Evolutionary conservation across 2,888 invertebrate genomes (phyloP), one percentile per base, ranked within the genome.

Genomic region (Orthosia gracilis): DNA sequence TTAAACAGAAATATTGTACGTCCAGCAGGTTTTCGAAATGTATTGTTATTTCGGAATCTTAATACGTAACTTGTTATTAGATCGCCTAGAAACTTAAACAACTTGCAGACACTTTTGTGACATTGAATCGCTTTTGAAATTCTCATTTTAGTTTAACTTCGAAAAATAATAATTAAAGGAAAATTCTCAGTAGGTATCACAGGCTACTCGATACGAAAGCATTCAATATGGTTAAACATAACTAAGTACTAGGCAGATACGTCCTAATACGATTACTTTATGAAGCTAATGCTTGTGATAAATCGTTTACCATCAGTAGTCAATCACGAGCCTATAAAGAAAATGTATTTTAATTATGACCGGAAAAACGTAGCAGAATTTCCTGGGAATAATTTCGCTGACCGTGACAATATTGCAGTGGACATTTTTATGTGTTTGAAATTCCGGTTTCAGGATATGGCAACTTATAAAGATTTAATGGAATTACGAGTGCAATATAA

Each of bases 21-120:
- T 49, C 15, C n/a, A 73, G 67, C 67, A 62, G 59, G 55, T 58
- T 65, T 57, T 1, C 5, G 3, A 45, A 58, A 26, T 55, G 4
- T 31, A 4, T 40, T 9, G 9, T 9, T 40, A 40, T 40, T 40
- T 40, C 9, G 40, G 40, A 7, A 40, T 40, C 31, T 40, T 9
- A 40, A 40, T 40, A 40, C 40, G 40, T 40, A 40, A 40, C 40
- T 40, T 40, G 40, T 9, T 40, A 13, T 23, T 18, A 31, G 2
- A 13, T 3, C 13, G 4, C 4, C 52, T n/a, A n/a, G 40, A 57
- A 40, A 55, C 11, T 31, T 18, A 1, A 67, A 21, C 5, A 15
- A 21, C 11, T 59, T 7, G 21, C 15, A 15, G 4, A 3, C n/a
- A n/a, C 9, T 23, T 21, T 67, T 59, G 47, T 23, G 26, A 55